Base-by-base conservation (phyloP, 2,888 invertebrate genomes). In the Orchestes rusci region DNA sequence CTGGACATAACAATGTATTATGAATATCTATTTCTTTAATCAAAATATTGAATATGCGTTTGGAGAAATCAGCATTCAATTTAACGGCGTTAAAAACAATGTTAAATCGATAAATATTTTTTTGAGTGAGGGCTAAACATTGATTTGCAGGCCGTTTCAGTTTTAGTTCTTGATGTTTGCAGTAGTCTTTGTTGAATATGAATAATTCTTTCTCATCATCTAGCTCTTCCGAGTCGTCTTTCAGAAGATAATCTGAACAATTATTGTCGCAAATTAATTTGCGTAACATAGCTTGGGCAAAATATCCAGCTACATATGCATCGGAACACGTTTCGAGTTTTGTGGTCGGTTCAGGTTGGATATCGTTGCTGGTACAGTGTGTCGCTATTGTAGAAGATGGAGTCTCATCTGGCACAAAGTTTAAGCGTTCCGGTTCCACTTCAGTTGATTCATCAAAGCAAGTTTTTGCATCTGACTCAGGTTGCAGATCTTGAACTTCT, bases 281-380 rank as follows among this genome's bases (percentile, higher is more conserved):
- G 23, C 28, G 12, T 4, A 37, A 5, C 7, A 37, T 5, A 2
- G 2, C 3, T n/a, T 20, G 23, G 2, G 37, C 37, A 37, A 37
- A 37, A 37, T 37, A 37, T 37, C 37, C 27, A 13, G 37, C 37
- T 4, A 37, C 27, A 28, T 37, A 37, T 2, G 13, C 28, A 37
- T 37, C 28, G 2, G 37, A 37, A 16, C 37, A 37, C 2, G 28
- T 37, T 37, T 37, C 37, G n/a, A n/a, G n/a, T n/a, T n/a, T n/a
- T n/a, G n/a, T n/a, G n/a, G 16, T 17, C 7, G 5, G 2, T 33
- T 15, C 3, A 31, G 31, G 2, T 12, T 31, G 3, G 16, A 2
- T 31, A 12, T 2, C 4, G 3, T 8, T 15, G 16, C 15, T 2
- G 4, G 13, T 2, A 31, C n/a, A n/a, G n/a, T n/a, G n/a, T n/a